A percentile compares a stretch with the other conserved stretches of the same genome.
Evolutionary conservation across 1,140 invertebrate genomes (phyloP).

Genomic region (Melanaphis sacchari): DNA sequence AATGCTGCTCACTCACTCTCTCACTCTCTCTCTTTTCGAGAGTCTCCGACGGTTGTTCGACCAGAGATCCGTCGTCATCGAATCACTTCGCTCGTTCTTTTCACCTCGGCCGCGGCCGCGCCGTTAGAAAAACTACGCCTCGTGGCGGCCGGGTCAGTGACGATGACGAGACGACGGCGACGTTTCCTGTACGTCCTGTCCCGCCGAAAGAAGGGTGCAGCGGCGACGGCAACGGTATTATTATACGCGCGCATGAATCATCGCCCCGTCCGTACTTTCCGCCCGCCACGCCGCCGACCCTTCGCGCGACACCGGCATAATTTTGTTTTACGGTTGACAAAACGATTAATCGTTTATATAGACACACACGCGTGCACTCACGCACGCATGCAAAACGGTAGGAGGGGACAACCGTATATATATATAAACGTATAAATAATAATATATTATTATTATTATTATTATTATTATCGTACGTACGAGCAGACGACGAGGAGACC

Average conservation of each 20-base stretch:
- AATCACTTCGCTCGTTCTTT: neutral
- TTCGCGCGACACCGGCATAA: constrained; percentile 47
- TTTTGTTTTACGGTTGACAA: constrained; percentile 58
- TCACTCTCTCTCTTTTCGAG: neutral
- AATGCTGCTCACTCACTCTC: neutral
- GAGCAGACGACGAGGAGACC: neutral
- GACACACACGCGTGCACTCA: constrained; percentile 5
- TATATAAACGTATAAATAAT: neutral
- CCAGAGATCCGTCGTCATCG: neutral
- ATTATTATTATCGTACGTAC: neutral
- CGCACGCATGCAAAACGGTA: neutral
- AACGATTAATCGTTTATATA: constrained; percentile 56
- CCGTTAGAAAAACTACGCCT: neutral
- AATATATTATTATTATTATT: neutral
- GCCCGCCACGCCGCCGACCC: neutral
- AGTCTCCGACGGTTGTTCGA: neutral
- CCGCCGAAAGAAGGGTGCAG: constrained; percentile 14
- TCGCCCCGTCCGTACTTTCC: constrained; percentile 1
- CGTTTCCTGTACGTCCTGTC: neutral
- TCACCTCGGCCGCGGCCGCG: neutral
- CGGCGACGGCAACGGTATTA: neutral
- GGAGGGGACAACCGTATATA: neutral
- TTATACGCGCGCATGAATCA: constrained; percentile 48
- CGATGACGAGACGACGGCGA: constrained; percentile 36
- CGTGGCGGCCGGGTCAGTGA: constrained; percentile 22